Evolutionary conservation across 2,888 invertebrate species (phyloP), one percentile per base, ranked within the genome.

Genomic region (Lasius platythorax): DNA sequence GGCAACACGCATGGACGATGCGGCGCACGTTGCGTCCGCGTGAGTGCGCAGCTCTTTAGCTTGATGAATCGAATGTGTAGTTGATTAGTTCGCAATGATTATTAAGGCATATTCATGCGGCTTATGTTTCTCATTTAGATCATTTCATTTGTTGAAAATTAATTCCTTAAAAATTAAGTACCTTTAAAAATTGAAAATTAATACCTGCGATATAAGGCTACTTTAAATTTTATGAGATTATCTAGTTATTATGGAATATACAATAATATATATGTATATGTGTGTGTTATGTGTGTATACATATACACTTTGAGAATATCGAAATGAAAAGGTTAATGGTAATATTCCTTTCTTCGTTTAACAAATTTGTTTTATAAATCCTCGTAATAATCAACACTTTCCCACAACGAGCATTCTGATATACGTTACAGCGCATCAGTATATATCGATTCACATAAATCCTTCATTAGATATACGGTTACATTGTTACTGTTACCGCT

Each of bases 1-100:
- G 76, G 70, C 75, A 28, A 33, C 76, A 75, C 79, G 79, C 79
- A 81, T 46, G 75, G 46, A 73, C 73, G 73, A 58, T 79, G 74
- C 78, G 56, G 70, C 43, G 56, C 15, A 33, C 43, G 33, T 78
- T 53, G 70, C 18, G 75, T 79, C 75, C 30, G 33, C 79, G 12
- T 37, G 78, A 56, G 74, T 56, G 63, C 76, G 28, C 76, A 28
- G 79, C 75, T 18, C 79, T 75, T 81, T 28, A 81, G 61, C 75
- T 37, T 81, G 79, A 81, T 61, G 79, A 61, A 81, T 81, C 61
- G 75, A 33, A 75, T 61, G 61, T 30, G 56, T 43, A 12, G 28
- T 33, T 78, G 40, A 78, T 58, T 74, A 58, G 40, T 46, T 28
- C 2, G 58, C n/a, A 37, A 73, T 11, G 37, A 73, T 73, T 63